Conservation (phyloP, 2,888 invertebrate genomes). For the Erannis defoliaria region DNA sequence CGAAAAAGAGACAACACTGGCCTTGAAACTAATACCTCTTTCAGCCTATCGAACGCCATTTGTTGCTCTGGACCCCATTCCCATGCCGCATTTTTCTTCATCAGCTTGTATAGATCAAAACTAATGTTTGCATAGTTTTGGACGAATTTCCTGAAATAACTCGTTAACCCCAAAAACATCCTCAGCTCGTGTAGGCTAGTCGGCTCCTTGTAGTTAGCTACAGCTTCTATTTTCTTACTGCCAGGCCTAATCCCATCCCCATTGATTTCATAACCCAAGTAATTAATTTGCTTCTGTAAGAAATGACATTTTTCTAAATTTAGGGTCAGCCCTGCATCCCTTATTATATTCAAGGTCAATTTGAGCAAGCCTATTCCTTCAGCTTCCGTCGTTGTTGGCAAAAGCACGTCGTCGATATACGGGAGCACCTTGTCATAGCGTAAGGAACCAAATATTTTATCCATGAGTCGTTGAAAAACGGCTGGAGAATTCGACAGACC, state of each 20-base stretch:
- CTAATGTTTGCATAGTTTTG: background rate
- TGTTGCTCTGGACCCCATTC: background rate
- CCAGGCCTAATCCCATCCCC: background rate
- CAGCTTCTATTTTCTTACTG: background rate
- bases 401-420: conserved; percentile 1
- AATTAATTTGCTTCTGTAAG: background rate
- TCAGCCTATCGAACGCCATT: background rate
- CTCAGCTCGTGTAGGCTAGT: background rate
- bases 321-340: background rate
- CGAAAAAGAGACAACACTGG: background rate
- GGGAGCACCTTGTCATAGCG: background rate
- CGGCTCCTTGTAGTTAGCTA: background rate
- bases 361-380: background rate
- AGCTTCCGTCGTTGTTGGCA: background rate
- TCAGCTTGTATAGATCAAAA: background rate
- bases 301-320: background rate
- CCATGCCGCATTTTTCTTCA: background rate
- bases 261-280: background rate
- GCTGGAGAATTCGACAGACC: conserved; percentile 11
- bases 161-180: background rate
- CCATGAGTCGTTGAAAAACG: conserved; percentile 5
- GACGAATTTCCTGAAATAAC: conserved; percentile 3
- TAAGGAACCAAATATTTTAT: background rate
- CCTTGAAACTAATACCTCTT: background rate
- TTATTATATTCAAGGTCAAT: background rate